Percentiles rank a stretch among this genome's conserved stretches.
phyloP scores from a whole-genome alignment of 2,113 vertebrate genomes.

The Sorex fumeus region DNA sequence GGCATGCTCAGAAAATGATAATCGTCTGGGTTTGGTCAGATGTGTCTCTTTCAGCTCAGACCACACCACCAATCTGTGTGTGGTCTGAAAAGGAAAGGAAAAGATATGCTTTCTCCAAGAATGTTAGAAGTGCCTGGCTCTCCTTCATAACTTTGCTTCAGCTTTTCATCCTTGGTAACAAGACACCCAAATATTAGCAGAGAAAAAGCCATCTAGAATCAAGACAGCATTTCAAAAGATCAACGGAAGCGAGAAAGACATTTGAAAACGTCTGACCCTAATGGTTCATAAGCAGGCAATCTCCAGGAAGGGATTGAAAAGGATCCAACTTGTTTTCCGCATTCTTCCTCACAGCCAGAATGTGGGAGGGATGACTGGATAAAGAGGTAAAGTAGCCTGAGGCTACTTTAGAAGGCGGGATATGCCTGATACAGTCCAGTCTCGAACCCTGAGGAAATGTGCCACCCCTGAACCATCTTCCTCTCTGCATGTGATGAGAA shows the following conservation, averaged over 20 bases:
- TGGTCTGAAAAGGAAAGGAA: no score
- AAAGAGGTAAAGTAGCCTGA: no score
- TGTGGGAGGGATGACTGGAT: not conserved
- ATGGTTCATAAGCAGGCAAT: no score
- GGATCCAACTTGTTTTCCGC: not conserved
- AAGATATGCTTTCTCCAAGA: not conserved
- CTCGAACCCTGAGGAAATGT: not conserved
- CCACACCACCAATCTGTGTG: no score
- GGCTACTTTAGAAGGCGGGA: not conserved
- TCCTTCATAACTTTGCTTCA: not conserved
- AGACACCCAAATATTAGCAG: not conserved
- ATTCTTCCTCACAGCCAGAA: conserved; percentile 3
- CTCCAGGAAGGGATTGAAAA: not conserved
- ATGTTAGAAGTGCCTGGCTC: not conserved
- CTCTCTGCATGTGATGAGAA: not conserved
- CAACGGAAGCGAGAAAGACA: not conserved
- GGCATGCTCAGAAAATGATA: conserved; percentile 1
- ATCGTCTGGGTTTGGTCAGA: not conserved
- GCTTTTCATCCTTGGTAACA: not conserved
- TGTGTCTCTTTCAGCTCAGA: not conserved
- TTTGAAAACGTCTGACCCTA: no score
- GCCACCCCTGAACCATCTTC: not conserved
- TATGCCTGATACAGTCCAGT: not conserved
- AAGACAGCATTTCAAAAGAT: not conserved
- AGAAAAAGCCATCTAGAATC: not conserved